Conservation (phyloP, 64 coral and sea anemone genomes). For the Montipora capricornis region DNA sequence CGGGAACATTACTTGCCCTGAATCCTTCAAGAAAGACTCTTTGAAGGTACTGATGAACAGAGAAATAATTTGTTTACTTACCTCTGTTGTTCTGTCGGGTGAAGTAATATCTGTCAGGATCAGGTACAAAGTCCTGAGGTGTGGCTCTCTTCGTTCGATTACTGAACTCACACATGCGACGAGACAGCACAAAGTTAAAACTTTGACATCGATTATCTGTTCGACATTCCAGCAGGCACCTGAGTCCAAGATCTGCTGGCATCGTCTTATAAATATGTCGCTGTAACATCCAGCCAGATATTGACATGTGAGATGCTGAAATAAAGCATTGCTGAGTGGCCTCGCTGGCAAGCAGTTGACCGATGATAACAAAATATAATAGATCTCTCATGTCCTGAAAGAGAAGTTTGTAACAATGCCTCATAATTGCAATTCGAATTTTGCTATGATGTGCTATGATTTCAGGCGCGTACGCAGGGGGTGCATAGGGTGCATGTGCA, state of each 20-base stretch:
- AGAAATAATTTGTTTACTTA: background rate
- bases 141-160: background rate
- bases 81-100: background rate
- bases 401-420: background rate
- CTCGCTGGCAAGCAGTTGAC: background rate
- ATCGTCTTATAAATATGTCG: background rate
- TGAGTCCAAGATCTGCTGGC: background rate
- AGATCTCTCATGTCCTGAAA: background rate
- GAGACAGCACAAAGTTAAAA: background rate
- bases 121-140: background rate
- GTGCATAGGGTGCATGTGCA: no score
- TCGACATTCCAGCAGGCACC: background rate
- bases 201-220: slow-evolving; percentile 13
- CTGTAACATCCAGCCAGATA: slow-evolving; percentile 7
- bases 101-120: background rate
- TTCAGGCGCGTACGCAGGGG: no score
- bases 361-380: background rate
- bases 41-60: no score
- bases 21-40: background rate
- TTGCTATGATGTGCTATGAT: no score
- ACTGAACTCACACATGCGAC: background rate
- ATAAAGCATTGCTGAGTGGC: background rate
- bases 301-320: background rate
- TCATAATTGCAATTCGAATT: no score
- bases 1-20: background rate